Percentiles rank a stretch among this genome's conserved stretches.
Evolutionary conservation across 2,888 invertebrate species (phyloP).

Genomic region (Andrena marginata): DNA sequence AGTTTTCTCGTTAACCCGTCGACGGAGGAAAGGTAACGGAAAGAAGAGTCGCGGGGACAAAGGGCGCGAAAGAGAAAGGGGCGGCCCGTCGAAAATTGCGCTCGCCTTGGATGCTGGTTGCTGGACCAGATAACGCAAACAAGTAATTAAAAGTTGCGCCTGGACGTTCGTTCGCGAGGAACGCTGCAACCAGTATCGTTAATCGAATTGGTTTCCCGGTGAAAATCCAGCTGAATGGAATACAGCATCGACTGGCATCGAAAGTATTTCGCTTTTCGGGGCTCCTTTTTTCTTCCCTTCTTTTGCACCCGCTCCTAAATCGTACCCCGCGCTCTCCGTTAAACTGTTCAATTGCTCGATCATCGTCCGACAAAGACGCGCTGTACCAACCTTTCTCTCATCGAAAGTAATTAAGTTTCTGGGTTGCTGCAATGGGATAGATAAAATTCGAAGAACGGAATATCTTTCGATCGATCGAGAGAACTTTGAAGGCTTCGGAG

Average conservation of each 20-base stretch:
- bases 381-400: no score
- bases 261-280: neutral
- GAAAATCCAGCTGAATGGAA: conserved; percentile 16
- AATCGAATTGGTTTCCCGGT: conserved; percentile 33
- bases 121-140: conserved; percentile 49
- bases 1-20: conserved; percentile 77
- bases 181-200: conserved; percentile 10
- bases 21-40: neutral
- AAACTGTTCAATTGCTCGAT: neutral
- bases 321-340: no score
- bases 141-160: conserved; percentile 60
- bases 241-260: neutral
- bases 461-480: no score
- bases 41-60: conserved; percentile 2
- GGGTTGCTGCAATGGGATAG: no score
- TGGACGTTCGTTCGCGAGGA: conserved; percentile 26
- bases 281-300: no score
- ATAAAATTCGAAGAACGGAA: no score
- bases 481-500: no score
- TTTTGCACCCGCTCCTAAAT: no score
- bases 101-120: conserved; percentile 16
- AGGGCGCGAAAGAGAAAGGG: neutral
- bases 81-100: conserved; percentile 26
- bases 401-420: no score
- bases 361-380: no score